A percentile compares a stretch with the other conserved stretches of the same genome.
Conservation (phyloP, 1,140 invertebrate species). For the Nylanderia fulva region DNA sequence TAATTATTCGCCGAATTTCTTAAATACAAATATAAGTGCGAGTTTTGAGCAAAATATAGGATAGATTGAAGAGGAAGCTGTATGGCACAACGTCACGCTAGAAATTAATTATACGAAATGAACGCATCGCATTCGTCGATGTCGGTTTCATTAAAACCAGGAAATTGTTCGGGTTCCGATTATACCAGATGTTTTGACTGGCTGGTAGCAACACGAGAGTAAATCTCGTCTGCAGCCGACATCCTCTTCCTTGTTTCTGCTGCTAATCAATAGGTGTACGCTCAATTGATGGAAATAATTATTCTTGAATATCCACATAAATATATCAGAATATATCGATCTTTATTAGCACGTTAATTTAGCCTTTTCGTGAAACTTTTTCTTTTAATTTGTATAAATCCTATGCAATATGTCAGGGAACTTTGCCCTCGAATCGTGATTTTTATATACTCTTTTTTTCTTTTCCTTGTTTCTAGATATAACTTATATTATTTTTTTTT, state of each 20-base stretch:
- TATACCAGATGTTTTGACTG: slow-evolving; percentile 64
- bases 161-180: slow-evolving; percentile 81
- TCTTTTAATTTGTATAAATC: neutral
- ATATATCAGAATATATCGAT: neutral
- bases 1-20: neutral
- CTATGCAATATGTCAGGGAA: neutral
- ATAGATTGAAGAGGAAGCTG: slow-evolving; percentile 4
- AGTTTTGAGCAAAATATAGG: neutral
- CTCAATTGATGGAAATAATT: slow-evolving; percentile 55
- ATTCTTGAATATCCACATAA: neutral
- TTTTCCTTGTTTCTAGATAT: no score
- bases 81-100: slow-evolving; percentile 61
- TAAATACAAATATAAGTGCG: neutral
- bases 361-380: neutral
- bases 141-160: slow-evolving; percentile 83
- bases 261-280: slow-evolving; percentile 26
- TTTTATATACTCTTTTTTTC: neutral
- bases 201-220: slow-evolving; percentile 34
- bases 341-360: neutral
- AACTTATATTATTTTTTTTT: no score
- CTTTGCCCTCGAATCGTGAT: neutral
- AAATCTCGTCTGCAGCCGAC: slow-evolving; percentile 25
- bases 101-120: slow-evolving; percentile 85
- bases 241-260: slow-evolving; percentile 6
- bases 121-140: slow-evolving; percentile 77